Conservation (phyloP, 2,113 vertebrate species). For the Macaca mulatta region DNA sequence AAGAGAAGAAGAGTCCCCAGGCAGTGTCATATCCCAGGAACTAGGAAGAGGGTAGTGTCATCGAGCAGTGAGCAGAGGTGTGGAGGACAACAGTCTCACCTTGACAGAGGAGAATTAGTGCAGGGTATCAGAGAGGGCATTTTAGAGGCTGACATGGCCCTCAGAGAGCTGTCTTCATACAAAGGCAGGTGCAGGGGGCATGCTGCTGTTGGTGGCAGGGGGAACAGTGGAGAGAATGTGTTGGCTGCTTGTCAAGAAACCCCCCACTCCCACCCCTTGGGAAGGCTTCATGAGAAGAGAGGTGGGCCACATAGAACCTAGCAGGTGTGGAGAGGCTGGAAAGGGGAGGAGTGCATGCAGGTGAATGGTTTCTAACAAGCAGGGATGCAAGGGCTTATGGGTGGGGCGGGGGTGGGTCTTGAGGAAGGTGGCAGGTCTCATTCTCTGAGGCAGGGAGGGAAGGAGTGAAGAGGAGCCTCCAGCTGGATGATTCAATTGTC, state of each 20-base stretch:
- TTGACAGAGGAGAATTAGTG: neutral
- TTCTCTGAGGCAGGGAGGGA: neutral
- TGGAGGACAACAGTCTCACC: too few relatives aligned
- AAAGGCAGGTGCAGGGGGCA: neutral
- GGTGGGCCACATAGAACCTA: neutral
- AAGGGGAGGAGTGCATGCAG: rapidly evolving
- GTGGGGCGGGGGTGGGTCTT: rapidly evolving
- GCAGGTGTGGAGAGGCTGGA: rapidly evolving
- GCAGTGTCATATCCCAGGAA: neutral
- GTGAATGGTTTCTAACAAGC: neutral
- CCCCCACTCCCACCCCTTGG: too few relatives aligned
- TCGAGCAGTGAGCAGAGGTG: rapidly evolving
- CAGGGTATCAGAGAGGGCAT: too few relatives aligned
- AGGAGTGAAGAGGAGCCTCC: rapidly evolving
- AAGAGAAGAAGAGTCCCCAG: neutral
- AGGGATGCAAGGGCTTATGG: neutral
- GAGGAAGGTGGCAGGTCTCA: neutral
- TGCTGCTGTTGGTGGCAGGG: rapidly evolving
- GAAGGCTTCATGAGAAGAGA: too few relatives aligned
- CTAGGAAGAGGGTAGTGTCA: neutral
- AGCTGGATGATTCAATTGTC: neutral
- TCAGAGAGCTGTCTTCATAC: neutral
- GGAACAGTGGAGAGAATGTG: neutral
- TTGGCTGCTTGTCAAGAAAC: neutral
- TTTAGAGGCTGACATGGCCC: neutral